These are phyloP conservation scores for Rotaria socialis DNA, from an alignment of 2,888 invertebrate species.

Conservation along the genomic window DNA sequence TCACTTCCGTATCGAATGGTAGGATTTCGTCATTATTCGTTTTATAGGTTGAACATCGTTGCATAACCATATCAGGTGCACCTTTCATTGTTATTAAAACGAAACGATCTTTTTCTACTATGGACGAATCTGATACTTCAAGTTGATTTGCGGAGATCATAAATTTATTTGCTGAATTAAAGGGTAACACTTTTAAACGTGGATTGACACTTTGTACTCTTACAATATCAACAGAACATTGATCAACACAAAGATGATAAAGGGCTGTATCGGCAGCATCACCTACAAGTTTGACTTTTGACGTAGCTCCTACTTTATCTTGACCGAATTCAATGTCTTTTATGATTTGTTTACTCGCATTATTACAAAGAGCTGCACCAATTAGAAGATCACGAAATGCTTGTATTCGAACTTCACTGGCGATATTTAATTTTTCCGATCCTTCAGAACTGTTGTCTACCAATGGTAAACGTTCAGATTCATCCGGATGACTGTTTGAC, in stretches of 20 bases:
- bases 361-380: slow-evolving; percentile 5
- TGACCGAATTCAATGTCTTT: not conserved
- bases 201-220: not conserved
- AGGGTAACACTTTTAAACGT: slow-evolving; percentile 2
- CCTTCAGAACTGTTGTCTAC: not conserved
- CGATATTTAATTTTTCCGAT: not conserved
- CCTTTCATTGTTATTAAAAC: slow-evolving; percentile 40
- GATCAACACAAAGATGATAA: not conserved
- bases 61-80: slow-evolving; percentile 42
- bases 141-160: slow-evolving; percentile 38
- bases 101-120: slow-evolving; percentile 6
- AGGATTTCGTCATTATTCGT: slow-evolving; percentile 13
- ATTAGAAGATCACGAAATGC: slow-evolving; percentile 8
- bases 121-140: not conserved
- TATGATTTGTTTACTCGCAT: not conserved
- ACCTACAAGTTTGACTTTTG: not conserved
- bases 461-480: not conserved
- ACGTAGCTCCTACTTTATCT: not conserved
- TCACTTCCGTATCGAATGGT: not conserved
- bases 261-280: slow-evolving; percentile 39
- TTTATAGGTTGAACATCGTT: slow-evolving; percentile 35
- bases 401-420: slow-evolving; percentile 6
- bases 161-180: slow-evolving; percentile 42
- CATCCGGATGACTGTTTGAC: not conserved
- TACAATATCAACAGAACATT: not conserved